Base-by-base conservation (phyloP, 2,888 invertebrate species). In the Trisateles emortualis region DNA sequence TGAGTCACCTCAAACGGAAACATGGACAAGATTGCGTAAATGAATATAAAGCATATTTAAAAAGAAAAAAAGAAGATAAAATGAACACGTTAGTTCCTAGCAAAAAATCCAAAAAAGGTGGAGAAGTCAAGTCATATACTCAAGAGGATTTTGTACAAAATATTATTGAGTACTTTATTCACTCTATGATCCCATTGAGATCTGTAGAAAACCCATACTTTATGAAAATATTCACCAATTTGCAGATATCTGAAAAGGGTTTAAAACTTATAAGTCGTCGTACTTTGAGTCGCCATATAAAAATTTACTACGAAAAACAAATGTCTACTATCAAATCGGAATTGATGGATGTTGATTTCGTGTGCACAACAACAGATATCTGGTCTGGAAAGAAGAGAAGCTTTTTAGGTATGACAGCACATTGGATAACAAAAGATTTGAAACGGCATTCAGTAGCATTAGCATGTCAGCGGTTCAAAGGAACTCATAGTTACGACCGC, bases 381-480 rank as follows among this genome's bases (percentile, higher is more conserved):
- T 66, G 60, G 63, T 63, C 60, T 16, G 41, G 58, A 33, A 60
- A 60, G 22, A 58, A 58, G 38, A 59, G 56, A 55, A 65, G 58
- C 36, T 66, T 66, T 35, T 36, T 65, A 4, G 59, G 57, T 10
- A 52, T 65, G 9, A 63, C 56, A 52, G 60, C 39, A 32, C 63
- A 59, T 46, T 66, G 66, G 66, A 60, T 63, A 24, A 56, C 33
- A 52, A 42, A 47, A 38, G 54, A 57, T 41, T 36, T 62, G 33
- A 41, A 42, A 17, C 50, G 60, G 42, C 39, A 29, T 38, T 66
- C 66, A 58, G 63, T 52, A 32, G 46, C 59, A 22, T 52, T 53
- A 51, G 57, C 56, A 14, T 60, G 60, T 53, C 56, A 42, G 24
- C 41, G 56, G 24, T 59, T 59, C 40, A 53, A 30, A 52, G 56